Base-by-base conservation (phyloP, 2,113 vertebrate species). In the Perca flavescens region DNA sequence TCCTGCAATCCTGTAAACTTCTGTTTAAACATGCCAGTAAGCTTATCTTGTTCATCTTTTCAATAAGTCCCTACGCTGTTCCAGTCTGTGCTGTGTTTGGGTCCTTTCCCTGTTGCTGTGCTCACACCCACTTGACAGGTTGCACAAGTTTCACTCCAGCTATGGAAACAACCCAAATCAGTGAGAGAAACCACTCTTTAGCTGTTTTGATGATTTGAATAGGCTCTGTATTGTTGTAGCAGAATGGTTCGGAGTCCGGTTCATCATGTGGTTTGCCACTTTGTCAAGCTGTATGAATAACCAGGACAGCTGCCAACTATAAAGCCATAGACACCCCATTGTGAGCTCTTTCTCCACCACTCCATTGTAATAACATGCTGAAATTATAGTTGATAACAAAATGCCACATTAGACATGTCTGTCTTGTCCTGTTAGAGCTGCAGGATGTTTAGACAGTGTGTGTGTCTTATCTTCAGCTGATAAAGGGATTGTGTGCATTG, bases 221-320 rank as follows among this genome's bases (percentile, higher is more conserved):
- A 82, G 79, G 49, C 82, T 22, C 8, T 1, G 65, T 56, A 70
- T 91, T 91, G 79, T 89, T 75, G 75, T 2, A 54, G 65, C 69
- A 63, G 69, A 83, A 79, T 74, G 77, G 57, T 68, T 82, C 46
- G 47, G 54, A 78, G 71, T 80, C 76, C 77, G 40, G 46, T 81
- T 80, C 69, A 56, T 80, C 36, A 80, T 52, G 52, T 70, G 64
- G 63, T 80, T 56, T n/a, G n/a, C 46, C 21, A 50, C 69, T 78
- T 61, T 76, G 68, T 63, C 34, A 19, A 65, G 36, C 64, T 62
- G 73, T 21, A 79, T 54, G 17, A 76, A 71, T 72, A 63, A 68
- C 63, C 67, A 58, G 60, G 46, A 22, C 34, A 57, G 61, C 73
- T 78, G 69, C 67, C 75, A 83, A 52, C 73, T 74, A 62, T 76